Evolutionary conservation across 2,113 vertebrate genomes (phyloP).

Genomic region (Syngnathoides biaculeatus): DNA sequence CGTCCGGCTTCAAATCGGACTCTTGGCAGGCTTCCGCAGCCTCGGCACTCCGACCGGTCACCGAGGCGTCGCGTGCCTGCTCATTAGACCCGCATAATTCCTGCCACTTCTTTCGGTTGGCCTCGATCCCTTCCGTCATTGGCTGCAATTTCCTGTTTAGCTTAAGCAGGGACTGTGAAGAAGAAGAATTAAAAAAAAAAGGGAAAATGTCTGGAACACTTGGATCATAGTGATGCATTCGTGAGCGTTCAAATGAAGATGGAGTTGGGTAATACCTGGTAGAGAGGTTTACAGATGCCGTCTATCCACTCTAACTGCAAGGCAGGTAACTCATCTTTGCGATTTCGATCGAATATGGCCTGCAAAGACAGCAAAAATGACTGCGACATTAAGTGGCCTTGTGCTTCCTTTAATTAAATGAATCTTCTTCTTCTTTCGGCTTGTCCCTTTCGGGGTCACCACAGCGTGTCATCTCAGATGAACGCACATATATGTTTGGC

Average conservation of each 20-base stretch:
- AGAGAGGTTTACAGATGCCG: constrained; percentile 93
- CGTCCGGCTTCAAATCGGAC: constrained; percentile 5
- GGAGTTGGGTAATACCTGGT: constrained; percentile 75
- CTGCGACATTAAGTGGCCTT: no score
- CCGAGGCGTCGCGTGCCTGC: constrained; percentile 39
- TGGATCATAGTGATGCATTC: not conserved
- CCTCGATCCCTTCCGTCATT: constrained; percentile 74
- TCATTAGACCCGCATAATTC: constrained; percentile 67
- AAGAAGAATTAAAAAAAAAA: no score
- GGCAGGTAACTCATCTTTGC: constrained; percentile 93
- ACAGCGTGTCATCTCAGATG: no score
- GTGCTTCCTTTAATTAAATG: no score
- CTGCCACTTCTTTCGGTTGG: constrained; percentile 75
- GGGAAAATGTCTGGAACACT: not conserved
- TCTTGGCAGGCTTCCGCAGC: constrained; percentile 19
- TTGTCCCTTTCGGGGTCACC: no score
- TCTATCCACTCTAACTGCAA: constrained; percentile 97
- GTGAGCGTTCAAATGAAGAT: not conserved
- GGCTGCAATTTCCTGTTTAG: constrained; percentile 76
- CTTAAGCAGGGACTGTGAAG: constrained; percentile 64
- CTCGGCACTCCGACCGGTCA: constrained; percentile 28
- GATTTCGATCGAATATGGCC: constrained; percentile 99
- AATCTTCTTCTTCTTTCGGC: no score
- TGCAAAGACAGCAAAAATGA: constrained; percentile 42
- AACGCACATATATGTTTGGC: no score